Percentiles rank a stretch among this genome's conserved stretches.
These are phyloP conservation scores for Argyrosomus regius DNA, from an alignment of 2,797 vertebrate genomes.

Conservation along the genomic window DNA sequence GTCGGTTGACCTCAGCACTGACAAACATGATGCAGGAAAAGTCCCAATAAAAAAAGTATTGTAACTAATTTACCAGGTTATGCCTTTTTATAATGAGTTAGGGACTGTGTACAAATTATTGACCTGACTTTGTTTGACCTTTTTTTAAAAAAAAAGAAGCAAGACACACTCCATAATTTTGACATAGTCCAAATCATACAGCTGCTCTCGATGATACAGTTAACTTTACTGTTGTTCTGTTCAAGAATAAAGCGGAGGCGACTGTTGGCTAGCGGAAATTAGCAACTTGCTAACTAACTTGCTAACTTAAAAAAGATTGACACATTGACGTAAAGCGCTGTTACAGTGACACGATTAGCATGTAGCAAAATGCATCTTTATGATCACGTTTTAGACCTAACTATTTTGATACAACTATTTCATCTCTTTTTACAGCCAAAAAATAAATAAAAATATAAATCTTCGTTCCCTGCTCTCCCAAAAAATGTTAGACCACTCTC, in stretches of 20 bases:
- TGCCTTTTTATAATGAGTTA: background rate
- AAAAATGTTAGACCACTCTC: background rate
- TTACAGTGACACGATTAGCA: background rate
- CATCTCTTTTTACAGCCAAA: background rate
- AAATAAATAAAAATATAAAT: background rate
- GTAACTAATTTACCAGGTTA: background rate
- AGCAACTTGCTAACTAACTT: background rate
- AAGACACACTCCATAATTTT: background rate
- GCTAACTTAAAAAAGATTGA: background rate
- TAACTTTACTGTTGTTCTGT: background rate
- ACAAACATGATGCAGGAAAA: background rate
- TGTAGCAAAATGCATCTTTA: background rate
- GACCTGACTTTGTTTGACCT: background rate
- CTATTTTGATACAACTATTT: background rate
- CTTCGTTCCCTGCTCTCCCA: background rate
- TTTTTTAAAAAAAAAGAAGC: background rate
- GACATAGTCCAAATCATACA: background rate
- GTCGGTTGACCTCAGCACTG: conserved; percentile 55
- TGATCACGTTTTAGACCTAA: background rate
- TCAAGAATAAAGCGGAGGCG: background rate
- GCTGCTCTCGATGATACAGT: background rate
- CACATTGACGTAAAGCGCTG: background rate
- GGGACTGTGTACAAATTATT: conserved; percentile 15
- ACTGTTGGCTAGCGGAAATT: background rate
- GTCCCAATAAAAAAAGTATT: background rate